Evolutionary conservation across 2,113 vertebrate genomes (phyloP), one percentile per base, ranked within the genome.

Genomic region (Vulpes vulpes): DNA sequence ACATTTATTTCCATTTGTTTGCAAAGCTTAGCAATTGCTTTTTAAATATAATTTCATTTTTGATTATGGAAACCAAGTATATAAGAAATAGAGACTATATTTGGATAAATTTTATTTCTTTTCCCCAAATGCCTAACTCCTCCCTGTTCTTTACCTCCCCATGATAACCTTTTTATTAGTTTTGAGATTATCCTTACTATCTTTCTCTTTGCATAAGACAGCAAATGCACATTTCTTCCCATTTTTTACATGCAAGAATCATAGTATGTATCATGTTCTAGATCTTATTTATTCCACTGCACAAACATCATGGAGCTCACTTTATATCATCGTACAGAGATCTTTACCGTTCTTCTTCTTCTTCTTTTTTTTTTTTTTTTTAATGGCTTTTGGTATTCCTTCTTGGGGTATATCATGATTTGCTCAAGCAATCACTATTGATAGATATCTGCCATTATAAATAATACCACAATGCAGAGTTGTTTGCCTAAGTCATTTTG

Each of bases 11-110:
- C 23, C 60, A 19, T 60, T 73, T 67, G 30, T 69, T 51, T 78
- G 30, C 25, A 79, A 53, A 90, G 49, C 25, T 84, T 62, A 62
- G 86, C 2, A 4, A 83, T n/a, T 84, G 6, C 1, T 38, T 32
- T 93, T 93, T 82, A 62, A 62, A 80, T 79, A 14, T 80, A 11
- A 94, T 91, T 95, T 49, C 5, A 62, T 35, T 90, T 84, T 55
- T 20, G n/a, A 51, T 12, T 62, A 43, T 71, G 10, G 19, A 64
- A 76, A 85, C 17, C 35, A 95, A 74, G 6, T 92, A 38, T 53
- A 16, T 88, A 79, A 35, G 12, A 79, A 51, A 65, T 35, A 69
- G 53, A 74, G 14, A 49, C 11, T 23, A 84, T 15, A 76, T 51
- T 89, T 15, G 89, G 35, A 83, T 60, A 89, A 93, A 38, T 76